Percentiles rank a stretch among this genome's conserved stretches.
These are phyloP conservation scores for Limnephilus marmoratus DNA, from an alignment of 2,888 invertebrate genomes.

Conservation along the genomic window DNA sequence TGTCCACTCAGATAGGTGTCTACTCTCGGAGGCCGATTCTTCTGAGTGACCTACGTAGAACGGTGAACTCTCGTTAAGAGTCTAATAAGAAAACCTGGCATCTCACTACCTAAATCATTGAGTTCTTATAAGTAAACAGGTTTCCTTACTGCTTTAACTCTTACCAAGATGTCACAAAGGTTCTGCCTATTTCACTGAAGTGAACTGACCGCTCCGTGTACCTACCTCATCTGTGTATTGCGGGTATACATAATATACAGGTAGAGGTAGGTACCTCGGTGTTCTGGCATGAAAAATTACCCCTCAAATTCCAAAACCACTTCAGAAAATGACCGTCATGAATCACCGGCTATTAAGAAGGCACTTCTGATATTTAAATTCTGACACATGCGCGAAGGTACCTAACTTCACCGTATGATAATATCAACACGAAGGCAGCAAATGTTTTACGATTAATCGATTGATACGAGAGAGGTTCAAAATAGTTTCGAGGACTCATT, in stretches of 20 bases:
- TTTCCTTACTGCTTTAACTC: background rate
- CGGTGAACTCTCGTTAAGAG: background rate
- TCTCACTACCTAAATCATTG: background rate
- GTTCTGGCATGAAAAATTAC: conserved; percentile 34
- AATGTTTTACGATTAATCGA: conserved; percentile 17
- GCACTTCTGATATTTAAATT: conserved; percentile 25
- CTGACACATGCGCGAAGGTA: background rate
- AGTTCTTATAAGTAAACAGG: background rate
- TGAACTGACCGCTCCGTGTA: background rate
- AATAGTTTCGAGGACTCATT: background rate
- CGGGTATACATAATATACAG: too few relatives aligned
- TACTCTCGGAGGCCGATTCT: background rate
- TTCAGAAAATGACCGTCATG: conserved; percentile 43
- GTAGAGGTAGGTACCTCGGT: background rate
- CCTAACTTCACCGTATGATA: background rate
- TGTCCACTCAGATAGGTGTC: background rate
- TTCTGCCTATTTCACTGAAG: background rate
- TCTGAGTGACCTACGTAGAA: background rate
- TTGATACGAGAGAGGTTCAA: background rate
- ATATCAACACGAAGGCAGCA: background rate
- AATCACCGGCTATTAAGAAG: conserved; percentile 24
- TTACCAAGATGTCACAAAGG: background rate
- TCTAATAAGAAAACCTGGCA: background rate
- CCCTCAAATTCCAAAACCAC: conserved; percentile 41
- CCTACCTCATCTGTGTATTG: background rate